A percentile compares a stretch with the other conserved stretches of the same genome.
Conservation (phyloP, 2,888 invertebrate genomes). For the Leptarthrus brevirostris region DNA sequence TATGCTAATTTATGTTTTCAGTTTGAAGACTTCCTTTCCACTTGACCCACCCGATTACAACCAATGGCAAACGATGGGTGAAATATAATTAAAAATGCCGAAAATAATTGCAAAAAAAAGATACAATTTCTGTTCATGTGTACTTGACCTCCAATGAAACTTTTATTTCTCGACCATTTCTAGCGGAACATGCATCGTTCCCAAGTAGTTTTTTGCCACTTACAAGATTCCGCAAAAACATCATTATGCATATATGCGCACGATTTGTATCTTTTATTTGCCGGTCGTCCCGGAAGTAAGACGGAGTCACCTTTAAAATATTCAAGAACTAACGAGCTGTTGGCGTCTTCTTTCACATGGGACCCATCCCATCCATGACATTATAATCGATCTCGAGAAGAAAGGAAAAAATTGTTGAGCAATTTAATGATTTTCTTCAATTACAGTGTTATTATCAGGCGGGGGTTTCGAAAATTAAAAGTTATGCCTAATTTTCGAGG, state of each 20-base stretch:
- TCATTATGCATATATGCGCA: constrained; percentile 3
- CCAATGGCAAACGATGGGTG: too few relatives aligned
- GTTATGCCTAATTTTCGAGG: too few relatives aligned
- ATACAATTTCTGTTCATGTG: constrained; percentile 1
- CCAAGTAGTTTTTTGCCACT: neutral
- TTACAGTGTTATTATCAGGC: constrained; percentile 28
- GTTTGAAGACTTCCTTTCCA: too few relatives aligned
- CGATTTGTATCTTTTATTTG: neutral
- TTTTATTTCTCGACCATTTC: neutral
- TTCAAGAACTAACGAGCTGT: neutral
- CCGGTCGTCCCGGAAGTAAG: constrained; percentile 5
- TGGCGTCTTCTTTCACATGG: too few relatives aligned
- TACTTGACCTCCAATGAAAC: constrained; percentile 17
- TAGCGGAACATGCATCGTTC: constrained; percentile 8
- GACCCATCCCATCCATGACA: too few relatives aligned
- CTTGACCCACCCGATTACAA: too few relatives aligned
- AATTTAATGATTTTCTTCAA: constrained; percentile 12
- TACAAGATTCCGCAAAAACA: neutral
- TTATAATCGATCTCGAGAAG: neutral
- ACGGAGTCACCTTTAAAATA: neutral
- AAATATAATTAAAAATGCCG: neutral
- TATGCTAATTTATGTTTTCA: too few relatives aligned
- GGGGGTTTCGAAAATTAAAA: too few relatives aligned
- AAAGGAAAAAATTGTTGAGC: neutral
- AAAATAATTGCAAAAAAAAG: constrained; percentile 2